phyloP scores from a whole-genome alignment of 2,797 vertebrate species.

The Silurus lanzhouensis region DNA sequence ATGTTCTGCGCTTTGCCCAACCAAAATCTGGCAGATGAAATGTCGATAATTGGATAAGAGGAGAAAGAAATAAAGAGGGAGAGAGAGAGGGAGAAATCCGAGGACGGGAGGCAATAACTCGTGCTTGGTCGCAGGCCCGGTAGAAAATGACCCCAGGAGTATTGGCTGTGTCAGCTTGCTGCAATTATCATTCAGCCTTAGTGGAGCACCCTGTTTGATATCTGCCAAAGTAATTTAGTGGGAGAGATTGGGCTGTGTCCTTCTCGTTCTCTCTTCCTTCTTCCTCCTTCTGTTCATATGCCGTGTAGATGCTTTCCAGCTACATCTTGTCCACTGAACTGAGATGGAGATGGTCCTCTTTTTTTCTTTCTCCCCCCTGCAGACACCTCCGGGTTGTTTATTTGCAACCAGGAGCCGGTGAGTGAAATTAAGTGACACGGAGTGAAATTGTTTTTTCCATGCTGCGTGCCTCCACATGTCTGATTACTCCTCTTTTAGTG shows the following conservation, averaged over 20 bases:
- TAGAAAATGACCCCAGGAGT: conserved; percentile 66
- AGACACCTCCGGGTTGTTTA: conserved; percentile 35
- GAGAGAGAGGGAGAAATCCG: neutral
- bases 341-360: conserved; percentile 32
- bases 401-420: conserved; percentile 37
- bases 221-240: conserved; percentile 73
- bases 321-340: conserved; percentile 44
- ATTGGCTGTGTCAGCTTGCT: conserved; percentile 66
- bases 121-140: conserved; percentile 51
- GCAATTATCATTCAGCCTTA: conserved; percentile 72
- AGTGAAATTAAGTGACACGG: conserved; percentile 53
- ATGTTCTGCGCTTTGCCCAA: neutral
- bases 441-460: conserved; percentile 53
- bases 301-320: conserved; percentile 52
- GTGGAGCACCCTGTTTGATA: conserved; percentile 73
- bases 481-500: conserved; percentile 47
- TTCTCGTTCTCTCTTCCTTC: conserved; percentile 44
- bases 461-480: conserved; percentile 37
- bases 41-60: conserved; percentile 29
- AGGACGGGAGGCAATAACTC: conserved; percentile 51
- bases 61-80: conserved; percentile 17
- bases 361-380: neutral
- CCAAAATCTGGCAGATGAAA: conserved; percentile 15
- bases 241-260: conserved; percentile 69
- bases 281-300: conserved; percentile 26